Base-by-base conservation (phyloP, 92 coral and sea anemone genomes). In the Umimayanthus kanabou region DNA sequence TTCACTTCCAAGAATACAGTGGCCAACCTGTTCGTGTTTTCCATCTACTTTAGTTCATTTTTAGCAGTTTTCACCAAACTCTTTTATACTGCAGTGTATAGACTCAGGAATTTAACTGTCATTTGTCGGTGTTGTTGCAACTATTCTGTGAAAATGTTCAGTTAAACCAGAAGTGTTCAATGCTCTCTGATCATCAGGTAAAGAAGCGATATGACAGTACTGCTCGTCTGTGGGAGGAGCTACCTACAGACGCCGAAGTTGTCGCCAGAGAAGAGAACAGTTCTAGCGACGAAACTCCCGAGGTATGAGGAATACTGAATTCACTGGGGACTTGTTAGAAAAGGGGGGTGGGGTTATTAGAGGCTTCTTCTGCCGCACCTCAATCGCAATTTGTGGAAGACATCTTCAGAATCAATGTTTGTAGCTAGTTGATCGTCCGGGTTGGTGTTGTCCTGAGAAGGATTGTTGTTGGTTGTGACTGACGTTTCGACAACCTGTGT, bases 141-240 rank as follows among this genome's bases (percentile, higher is more conserved):
- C 2, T 53, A 13, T 53, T 53, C 20, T 53, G 18, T 11, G 58
- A 5, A 61, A 20, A 61, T 37, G 50, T 65, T 43, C 0, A 22
- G 30, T 40, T 40, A 11, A 42, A 30, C 39, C 16, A 13, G 53
- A 30, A 8, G 23, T 47, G 28, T 77, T 77, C 6, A 77, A 23
- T 57, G 9, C 4, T 55, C 47, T 66, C 20, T 78, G n/a, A 33
- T 33, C 69, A 39, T 85, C 73, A 97, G 99, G 97, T 95, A 80
- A 93, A 95, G 88, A 95, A 88, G 75, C 93, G 98, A 30, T 92
- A 97, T 53, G 98, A 95, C 74, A 64, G 75, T 6, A 91, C 96
- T 2, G 94, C 94, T 39, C 91, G 88, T 42, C 80, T 92, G 5
- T 97, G 99, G 99, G 86, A 69, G 72, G 99, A 97, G 78, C 89